These are phyloP conservation scores for Lacerta bilineata DNA, from an alignment of 2,797 vertebrate genomes.

Conservation along the genomic window DNA sequence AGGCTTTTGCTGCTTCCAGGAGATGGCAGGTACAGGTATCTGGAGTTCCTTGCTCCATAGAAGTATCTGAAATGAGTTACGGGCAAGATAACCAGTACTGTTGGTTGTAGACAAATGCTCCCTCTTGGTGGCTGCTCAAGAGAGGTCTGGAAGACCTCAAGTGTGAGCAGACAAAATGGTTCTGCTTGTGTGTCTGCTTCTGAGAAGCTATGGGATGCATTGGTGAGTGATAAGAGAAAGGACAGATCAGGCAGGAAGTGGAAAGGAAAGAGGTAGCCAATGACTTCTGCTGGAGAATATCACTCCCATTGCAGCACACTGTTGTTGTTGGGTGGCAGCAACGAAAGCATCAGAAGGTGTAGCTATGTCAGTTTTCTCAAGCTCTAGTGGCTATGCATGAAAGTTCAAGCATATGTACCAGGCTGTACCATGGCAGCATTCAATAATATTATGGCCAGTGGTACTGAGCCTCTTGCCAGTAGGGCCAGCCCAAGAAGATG, in stretches of 20 bases:
- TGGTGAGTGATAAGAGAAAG: background rate
- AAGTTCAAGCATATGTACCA: background rate
- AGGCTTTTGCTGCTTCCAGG: background rate
- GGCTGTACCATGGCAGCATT: background rate
- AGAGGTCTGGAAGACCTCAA: too few relatives aligned
- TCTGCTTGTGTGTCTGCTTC: background rate
- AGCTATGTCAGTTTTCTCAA: background rate
- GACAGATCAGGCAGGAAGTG: background rate
- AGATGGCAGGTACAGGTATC: background rate
- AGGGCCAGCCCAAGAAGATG: background rate
- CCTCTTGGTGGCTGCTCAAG: background rate
- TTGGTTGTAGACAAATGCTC: background rate
- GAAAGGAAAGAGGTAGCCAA: background rate
- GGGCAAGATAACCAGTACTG: background rate
- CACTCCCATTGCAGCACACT: too few relatives aligned
- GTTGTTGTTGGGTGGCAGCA: background rate
- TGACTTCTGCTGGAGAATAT: background rate
- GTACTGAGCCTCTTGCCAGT: background rate
- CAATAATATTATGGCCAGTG: background rate
- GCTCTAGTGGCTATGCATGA: background rate
- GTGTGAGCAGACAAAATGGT: background rate
- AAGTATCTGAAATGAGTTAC: background rate
- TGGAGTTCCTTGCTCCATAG: background rate
- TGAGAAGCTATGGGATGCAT: background rate
- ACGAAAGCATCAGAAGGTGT: background rate